Evolutionary conservation across 1,140 invertebrate genomes (phyloP).

Genomic region (Eubasilissa regina): DNA sequence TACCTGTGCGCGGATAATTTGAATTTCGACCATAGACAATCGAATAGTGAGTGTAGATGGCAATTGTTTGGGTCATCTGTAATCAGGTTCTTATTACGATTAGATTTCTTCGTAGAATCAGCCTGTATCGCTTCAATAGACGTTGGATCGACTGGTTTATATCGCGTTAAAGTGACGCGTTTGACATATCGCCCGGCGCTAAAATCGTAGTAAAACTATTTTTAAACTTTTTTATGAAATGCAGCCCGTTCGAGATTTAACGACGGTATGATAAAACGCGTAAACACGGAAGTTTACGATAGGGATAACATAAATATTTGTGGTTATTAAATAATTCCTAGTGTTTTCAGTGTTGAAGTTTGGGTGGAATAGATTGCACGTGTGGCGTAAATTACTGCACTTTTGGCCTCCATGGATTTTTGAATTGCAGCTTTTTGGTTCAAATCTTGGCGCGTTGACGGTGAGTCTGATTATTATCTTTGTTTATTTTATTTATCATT

Average conservation of each 20-base stretch:
- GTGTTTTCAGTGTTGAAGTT: background rate
- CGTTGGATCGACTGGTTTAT: no score
- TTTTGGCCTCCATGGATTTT: conserved; percentile 14
- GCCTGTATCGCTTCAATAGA: no score
- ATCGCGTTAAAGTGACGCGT: background rate
- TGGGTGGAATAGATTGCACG: conserved; percentile 6
- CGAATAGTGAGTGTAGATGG: background rate
- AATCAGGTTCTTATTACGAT: no score
- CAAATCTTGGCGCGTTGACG: background rate
- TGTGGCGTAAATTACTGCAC: background rate
- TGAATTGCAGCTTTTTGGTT: background rate
- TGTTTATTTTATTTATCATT: conserved; percentile 12
- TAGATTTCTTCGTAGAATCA: no score
- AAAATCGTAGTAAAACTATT: conserved; percentile 5
- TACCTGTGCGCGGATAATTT: background rate
- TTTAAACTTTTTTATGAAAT: conserved; percentile 5
- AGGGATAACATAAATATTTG: conserved; percentile 32
- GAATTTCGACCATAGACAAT: conserved; percentile 1
- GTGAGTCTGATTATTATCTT: conserved; percentile 20
- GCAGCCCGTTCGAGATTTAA: background rate
- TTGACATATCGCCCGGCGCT: background rate
- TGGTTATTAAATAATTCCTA: conserved; percentile 32
- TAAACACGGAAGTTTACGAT: conserved; percentile 33
- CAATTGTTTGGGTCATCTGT: no score
- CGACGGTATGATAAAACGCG: conserved; percentile 5